Percentiles rank a stretch among this genome's conserved stretches.
phyloP scores from a whole-genome alignment of 1,140 invertebrate genomes.

The Carcinoscorpius rotundicauda region DNA sequence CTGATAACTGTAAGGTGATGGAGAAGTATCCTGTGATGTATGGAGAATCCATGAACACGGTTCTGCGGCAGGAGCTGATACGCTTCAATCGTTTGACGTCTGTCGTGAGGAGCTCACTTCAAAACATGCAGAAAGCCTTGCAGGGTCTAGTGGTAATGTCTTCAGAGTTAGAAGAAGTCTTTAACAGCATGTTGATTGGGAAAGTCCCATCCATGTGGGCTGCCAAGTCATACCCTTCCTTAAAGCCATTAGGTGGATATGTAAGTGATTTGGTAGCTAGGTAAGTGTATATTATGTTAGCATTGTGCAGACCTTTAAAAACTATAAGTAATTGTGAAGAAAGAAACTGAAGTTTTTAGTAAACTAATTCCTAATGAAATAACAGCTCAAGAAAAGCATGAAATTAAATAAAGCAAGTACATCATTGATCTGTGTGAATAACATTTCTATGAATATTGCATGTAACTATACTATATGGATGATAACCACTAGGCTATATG shows the following conservation, averaged over 20 bases:
- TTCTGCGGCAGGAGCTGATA: constrained; percentile 41
- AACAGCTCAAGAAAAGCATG: no score
- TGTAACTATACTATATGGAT: no score
- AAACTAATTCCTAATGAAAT: no score
- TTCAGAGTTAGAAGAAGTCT: constrained; percentile 39
- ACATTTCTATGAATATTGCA: no score
- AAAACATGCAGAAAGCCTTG: constrained; percentile 38
- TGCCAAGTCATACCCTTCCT: constrained; percentile 37
- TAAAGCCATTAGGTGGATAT: constrained; percentile 42
- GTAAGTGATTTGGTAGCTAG: constrained; percentile 38
- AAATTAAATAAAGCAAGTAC: no score
- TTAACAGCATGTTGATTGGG: constrained; percentile 36
- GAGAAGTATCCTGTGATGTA: constrained; percentile 45
- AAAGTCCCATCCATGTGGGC: constrained; percentile 39
- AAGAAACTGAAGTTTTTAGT: no score
- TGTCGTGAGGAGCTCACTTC: constrained; percentile 33
- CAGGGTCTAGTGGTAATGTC: constrained; percentile 44
- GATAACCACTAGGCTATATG: no score
- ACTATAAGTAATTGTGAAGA: no score
- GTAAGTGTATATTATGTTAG: constrained; percentile 17
- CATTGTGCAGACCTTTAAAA: no score
- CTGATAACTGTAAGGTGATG: constrained; percentile 39
- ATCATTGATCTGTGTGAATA: no score
- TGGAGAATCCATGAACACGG: constrained; percentile 43
- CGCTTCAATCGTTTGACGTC: constrained; percentile 38